phyloP scores from a whole-genome alignment of 2,113 vertebrate species.

The Dromiciops gliroides region DNA sequence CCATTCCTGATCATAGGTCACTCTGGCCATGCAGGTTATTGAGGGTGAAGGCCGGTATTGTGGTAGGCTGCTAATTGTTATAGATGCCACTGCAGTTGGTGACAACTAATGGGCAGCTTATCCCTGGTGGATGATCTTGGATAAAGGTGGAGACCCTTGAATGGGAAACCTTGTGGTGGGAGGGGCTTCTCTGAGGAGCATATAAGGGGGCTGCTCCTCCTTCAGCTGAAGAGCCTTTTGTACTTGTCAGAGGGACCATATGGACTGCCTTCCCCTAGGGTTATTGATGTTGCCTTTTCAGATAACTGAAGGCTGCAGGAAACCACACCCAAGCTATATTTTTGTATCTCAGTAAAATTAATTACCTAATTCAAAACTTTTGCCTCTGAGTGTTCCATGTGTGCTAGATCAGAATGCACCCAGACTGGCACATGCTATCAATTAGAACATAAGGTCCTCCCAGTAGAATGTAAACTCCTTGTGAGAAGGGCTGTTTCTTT shows the following conservation, averaged over 20 bases:
- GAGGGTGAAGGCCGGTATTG: not conserved
- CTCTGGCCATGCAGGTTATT: not conserved
- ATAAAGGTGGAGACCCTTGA: not conserved
- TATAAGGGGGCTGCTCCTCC: not conserved
- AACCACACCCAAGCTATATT: not conserved
- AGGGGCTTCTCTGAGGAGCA: not conserved
- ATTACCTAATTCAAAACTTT: not conserved
- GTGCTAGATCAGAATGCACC: not conserved
- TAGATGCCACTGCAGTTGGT: not conserved
- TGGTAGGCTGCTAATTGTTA: not conserved
- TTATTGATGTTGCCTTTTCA: not conserved
- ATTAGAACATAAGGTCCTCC: not conserved
- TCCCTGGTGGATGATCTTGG: not conserved
- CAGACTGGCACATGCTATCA: not conserved
- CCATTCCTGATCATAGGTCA: not conserved
- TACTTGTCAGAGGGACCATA: not conserved
- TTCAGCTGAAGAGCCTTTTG: not conserved
- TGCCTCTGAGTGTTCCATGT: not conserved
- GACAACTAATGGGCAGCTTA: not conserved
- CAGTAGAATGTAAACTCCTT: not conserved
- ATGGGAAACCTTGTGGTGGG: not conserved
- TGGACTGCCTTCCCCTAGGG: not conserved
- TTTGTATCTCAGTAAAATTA: not conserved
- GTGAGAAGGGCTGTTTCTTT: not conserved
- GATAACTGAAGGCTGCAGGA: too few relatives aligned